These are phyloP conservation scores for Thalpophila matura DNA, from an alignment of 2,888 invertebrate genomes.

Conservation along the genomic window DNA sequence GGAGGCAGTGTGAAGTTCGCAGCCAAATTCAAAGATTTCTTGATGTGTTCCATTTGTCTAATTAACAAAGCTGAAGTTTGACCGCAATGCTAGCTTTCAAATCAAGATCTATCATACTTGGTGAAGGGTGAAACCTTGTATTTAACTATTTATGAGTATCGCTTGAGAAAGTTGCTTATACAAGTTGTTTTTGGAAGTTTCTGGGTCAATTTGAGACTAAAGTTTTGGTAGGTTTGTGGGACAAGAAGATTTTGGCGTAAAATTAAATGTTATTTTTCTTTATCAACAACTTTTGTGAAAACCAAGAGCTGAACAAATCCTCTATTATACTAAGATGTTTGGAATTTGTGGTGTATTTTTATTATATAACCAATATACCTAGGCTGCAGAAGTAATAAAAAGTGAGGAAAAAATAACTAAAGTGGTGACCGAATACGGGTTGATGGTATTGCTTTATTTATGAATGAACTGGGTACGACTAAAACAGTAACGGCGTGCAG, in stretches of 20 bases:
- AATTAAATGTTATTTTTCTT: neutral
- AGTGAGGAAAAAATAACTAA: no score
- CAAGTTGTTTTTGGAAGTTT: constrained; percentile 36
- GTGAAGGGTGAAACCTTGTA: constrained; percentile 21
- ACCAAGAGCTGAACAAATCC: neutral
- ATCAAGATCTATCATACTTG: constrained; percentile 48
- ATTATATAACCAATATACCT: no score
- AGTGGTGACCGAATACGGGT: neutral
- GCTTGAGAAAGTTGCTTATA: constrained; percentile 21
- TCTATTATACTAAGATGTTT: neutral
- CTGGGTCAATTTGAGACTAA: constrained; percentile 30
- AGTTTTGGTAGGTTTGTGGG: neutral
- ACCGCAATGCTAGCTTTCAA: constrained; percentile 49
- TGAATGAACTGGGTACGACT: neutral
- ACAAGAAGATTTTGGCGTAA: neutral
- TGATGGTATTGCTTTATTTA: neutral
- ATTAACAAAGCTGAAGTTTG: constrained; percentile 54
- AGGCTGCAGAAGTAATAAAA: no score
- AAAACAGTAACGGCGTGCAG: neutral
- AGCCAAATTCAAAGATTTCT: constrained; percentile 38
- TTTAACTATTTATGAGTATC: constrained; percentile 51
- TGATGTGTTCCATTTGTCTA: constrained; percentile 61
- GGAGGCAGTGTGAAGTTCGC: constrained; percentile 11
- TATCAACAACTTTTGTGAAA: neutral
- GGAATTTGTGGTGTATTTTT: no score